These are phyloP conservation scores for Rhopalosiphum maidis DNA, from an alignment of 1,140 invertebrate genomes.

Conservation along the genomic window DNA sequence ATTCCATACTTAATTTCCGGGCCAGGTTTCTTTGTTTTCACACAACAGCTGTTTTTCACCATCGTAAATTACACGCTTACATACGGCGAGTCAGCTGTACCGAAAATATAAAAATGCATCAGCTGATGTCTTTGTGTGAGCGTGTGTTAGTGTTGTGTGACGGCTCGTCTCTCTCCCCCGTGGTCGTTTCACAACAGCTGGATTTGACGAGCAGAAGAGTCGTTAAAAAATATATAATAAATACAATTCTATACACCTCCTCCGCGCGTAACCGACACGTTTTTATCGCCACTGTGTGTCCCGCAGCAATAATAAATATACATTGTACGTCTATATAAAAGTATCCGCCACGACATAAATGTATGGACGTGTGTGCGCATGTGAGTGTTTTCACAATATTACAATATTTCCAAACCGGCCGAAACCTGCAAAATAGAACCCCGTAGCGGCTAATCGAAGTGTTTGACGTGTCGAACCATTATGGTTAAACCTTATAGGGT, in stretches of 20 bases:
- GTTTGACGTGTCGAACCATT: conserved; percentile 44
- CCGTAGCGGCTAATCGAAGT: conserved; percentile 39
- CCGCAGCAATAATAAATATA: background rate
- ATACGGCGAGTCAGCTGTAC: conserved; percentile 29
- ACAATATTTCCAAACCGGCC: conserved; percentile 15
- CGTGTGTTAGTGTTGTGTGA: background rate
- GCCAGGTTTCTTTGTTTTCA: conserved; percentile 50
- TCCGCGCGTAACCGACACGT: conserved; percentile 25
- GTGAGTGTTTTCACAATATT: conserved; percentile 14
- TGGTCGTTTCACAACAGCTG: conserved; percentile 40
- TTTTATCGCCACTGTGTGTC: conserved; percentile 42
- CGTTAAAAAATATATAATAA: conserved; percentile 52
- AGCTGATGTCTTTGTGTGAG: background rate
- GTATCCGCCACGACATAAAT: background rate
- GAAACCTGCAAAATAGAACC: conserved; percentile 27
- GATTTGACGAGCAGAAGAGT: conserved; percentile 39
- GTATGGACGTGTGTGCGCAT: background rate
- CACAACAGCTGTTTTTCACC: conserved; percentile 48
- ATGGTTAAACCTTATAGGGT: background rate
- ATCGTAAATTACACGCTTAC: background rate
- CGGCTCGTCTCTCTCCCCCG: background rate
- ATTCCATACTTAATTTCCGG: conserved; percentile 53
- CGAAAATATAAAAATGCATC: conserved; percentile 39
- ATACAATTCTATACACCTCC: conserved; percentile 40
- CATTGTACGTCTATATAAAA: conserved; percentile 1